Evolutionary conservation across 2,797 vertebrate species (phyloP).

Genomic region (Enoplosus armatus): DNA sequence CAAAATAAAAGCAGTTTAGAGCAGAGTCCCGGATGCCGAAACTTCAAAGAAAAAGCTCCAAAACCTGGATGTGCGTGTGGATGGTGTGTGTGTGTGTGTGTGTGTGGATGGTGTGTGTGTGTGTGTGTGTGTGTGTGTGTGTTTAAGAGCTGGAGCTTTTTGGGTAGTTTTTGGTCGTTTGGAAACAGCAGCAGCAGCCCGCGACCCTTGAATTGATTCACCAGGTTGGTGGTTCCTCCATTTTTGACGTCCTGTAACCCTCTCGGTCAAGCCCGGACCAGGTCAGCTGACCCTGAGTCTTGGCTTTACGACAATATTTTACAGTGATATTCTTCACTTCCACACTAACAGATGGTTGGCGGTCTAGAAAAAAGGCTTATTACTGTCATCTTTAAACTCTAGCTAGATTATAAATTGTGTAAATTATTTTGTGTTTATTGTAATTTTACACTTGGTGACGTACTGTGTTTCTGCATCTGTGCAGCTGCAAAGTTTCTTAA

Average conservation of each 20-base stretch:
- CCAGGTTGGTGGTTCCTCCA: slow-evolving; percentile 96
- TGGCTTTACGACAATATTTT: slow-evolving; percentile 95
- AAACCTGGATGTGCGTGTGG: slow-evolving; percentile 67
- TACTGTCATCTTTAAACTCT: not conserved
- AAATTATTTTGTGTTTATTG: not conserved
- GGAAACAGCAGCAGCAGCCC: slow-evolving; percentile 88
- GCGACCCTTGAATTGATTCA: slow-evolving; percentile 88
- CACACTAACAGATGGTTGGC: slow-evolving; percentile 66
- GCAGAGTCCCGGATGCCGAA: not conserved
- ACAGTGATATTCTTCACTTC: slow-evolving; percentile 93
- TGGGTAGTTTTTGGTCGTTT: slow-evolving; percentile 83
- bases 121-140: not conserved
- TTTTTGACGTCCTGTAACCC: slow-evolving; percentile 89
- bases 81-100: slow-evolving; percentile 1
- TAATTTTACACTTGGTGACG: not conserved
- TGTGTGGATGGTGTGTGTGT: slow-evolving; percentile 43
- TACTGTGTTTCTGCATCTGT: not conserved
- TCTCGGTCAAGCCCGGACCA: slow-evolving; percentile 87
- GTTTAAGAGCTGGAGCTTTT: slow-evolving; percentile 82
- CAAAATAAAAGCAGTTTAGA: slow-evolving; percentile 11
- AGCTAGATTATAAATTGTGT: slow-evolving; percentile 36
- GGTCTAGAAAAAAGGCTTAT: slow-evolving; percentile 30
- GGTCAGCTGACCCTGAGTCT: slow-evolving; percentile 91
- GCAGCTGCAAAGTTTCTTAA: not conserved
- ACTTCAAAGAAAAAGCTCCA: not conserved